phyloP scores from a whole-genome alignment of 2,888 invertebrate species.

The Microplitis manilae region DNA sequence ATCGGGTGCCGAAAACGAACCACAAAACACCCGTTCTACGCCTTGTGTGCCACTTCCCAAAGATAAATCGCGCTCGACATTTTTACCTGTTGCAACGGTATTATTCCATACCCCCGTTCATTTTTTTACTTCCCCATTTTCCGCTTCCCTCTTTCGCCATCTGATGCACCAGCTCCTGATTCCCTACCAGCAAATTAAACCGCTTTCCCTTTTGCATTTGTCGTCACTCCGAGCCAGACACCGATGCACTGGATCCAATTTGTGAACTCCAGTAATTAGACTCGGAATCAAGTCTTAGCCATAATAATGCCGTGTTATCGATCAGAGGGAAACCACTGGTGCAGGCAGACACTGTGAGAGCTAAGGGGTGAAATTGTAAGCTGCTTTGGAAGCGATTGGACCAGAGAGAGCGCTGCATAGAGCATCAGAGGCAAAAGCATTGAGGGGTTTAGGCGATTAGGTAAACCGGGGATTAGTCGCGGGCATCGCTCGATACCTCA shows the following conservation, averaged over 20 bases:
- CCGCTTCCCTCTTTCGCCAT: constrained; percentile 16
- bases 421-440: constrained; percentile 47
- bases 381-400: constrained; percentile 67
- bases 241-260: background rate
- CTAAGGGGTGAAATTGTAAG: constrained; percentile 65
- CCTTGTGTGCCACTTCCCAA: constrained; percentile 39
- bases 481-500: constrained; percentile 54
- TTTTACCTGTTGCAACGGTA: constrained; percentile 50
- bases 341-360: background rate
- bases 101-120: constrained; percentile 24
- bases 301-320: background rate
- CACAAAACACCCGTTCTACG: constrained; percentile 55
- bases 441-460: constrained; percentile 67
- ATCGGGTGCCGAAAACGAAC: constrained; percentile 53
- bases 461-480: constrained; percentile 71
- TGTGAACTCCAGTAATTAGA: background rate
- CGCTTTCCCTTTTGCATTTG: no score
- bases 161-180: background rate
- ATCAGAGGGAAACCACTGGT: background rate
- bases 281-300: background rate
- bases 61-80: constrained; percentile 48
- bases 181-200: no score
- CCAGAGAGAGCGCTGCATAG: constrained; percentile 54
- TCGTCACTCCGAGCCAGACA: background rate
- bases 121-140: constrained; percentile 28